These are phyloP conservation scores for Sinosuthora webbiana DNA, from an alignment of 2,113 vertebrate genomes.

Conservation along the genomic window DNA sequence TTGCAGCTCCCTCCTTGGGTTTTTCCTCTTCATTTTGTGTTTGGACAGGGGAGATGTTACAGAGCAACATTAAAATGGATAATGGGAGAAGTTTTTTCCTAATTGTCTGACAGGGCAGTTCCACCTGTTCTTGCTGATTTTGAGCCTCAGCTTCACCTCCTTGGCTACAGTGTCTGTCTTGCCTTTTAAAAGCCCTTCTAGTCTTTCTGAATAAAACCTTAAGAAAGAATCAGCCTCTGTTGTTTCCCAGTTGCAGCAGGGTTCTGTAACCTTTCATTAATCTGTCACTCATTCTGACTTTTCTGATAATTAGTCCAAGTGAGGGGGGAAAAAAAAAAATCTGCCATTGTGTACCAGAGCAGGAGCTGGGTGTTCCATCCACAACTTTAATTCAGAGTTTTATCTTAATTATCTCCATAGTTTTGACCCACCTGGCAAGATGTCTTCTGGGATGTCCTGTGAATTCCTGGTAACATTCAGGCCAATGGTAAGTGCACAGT, in stretches of 20 bases:
- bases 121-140: background rate
- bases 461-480: constrained; percentile 83
- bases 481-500: constrained; percentile 80
- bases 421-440: constrained; percentile 83
- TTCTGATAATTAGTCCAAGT: background rate
- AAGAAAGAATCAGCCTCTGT: background rate
- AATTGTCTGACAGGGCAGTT: background rate
- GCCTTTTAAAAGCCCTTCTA: background rate
- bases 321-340: rapidly evolving
- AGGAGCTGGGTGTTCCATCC: background rate
- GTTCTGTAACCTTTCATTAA: background rate
- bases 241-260: background rate
- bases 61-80: background rate
- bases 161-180: background rate
- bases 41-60: background rate
- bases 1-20: background rate
- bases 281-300: constrained; percentile 8
- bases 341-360: background rate
- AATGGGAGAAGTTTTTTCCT: background rate
- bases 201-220: background rate
- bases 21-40: background rate
- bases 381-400: background rate
- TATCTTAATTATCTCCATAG: constrained; percentile 60
- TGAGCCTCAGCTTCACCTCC: background rate
- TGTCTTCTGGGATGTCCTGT: constrained; percentile 89